Conservation (phyloP, 2,113 vertebrate species). For the Platysternon megacephalum region DNA sequence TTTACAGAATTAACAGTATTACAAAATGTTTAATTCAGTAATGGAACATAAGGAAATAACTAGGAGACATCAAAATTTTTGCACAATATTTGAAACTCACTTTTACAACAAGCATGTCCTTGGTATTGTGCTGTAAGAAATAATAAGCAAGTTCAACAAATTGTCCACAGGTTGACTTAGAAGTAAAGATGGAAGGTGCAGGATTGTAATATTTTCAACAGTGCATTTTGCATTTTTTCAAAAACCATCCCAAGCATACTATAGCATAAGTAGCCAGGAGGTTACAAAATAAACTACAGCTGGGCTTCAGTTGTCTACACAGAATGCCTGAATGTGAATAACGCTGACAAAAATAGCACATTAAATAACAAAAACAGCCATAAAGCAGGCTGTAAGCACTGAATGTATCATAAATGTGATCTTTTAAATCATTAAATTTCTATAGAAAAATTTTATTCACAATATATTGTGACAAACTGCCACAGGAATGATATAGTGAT, state of each 20-base stretch:
- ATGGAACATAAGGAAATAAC: slow-evolving; percentile 82
- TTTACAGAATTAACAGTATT: slow-evolving; percentile 87
- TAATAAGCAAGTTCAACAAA: slow-evolving; percentile 74
- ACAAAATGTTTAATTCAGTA: slow-evolving; percentile 83
- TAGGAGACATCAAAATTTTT: slow-evolving; percentile 78
- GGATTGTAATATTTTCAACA: slow-evolving; percentile 77
- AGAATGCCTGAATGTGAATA: slow-evolving; percentile 78
- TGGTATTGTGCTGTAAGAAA: slow-evolving; percentile 85
- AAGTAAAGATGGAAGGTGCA: slow-evolving; percentile 77
- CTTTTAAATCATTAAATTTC: slow-evolving; percentile 86
- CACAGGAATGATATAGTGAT: slow-evolving; percentile 86
- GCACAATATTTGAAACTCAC: slow-evolving; percentile 80
- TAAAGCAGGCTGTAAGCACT: slow-evolving; percentile 84
- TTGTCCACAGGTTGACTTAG: slow-evolving; percentile 81
- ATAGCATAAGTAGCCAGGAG: slow-evolving; percentile 77
- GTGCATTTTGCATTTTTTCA: slow-evolving; percentile 79
- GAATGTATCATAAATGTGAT: slow-evolving; percentile 83
- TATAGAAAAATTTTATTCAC: slow-evolving; percentile 93
- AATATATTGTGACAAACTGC: slow-evolving; percentile 83
- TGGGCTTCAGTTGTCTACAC: slow-evolving; percentile 77
- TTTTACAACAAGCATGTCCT: slow-evolving; percentile 84
- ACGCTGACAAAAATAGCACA: slow-evolving; percentile 80
- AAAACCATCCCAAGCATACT: slow-evolving; percentile 71
- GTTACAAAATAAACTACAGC: slow-evolving; percentile 80
- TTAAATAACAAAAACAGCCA: slow-evolving; percentile 85